Conservation (phyloP, 2,888 invertebrate species). For the Acrobasis repandana region DNA sequence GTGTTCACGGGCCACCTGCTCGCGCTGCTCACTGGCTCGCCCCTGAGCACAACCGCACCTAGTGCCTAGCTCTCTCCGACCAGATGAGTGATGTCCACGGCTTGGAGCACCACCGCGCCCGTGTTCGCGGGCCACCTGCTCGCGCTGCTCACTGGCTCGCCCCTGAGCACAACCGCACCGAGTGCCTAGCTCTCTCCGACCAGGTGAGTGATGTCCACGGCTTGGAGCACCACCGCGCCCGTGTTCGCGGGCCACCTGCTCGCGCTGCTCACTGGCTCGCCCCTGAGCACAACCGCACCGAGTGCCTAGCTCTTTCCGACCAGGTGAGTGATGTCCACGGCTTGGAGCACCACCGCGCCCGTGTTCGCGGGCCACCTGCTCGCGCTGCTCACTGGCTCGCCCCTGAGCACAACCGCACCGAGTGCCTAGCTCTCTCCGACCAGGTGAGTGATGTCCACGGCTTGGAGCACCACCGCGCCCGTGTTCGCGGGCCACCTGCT, state of each 20-base stretch:
- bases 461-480: conserved; percentile 74
- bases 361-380: conserved; percentile 84
- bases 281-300: conserved; percentile 44
- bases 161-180: conserved; percentile 44
- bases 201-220: conserved; percentile 41
- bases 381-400: conserved; percentile 84
- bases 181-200: conserved; percentile 41
- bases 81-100: conserved; percentile 41
- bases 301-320: conserved; percentile 41
- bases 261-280: conserved; percentile 84
- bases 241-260: conserved; percentile 84
- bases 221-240: conserved; percentile 74
- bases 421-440: conserved; percentile 41
- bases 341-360: conserved; percentile 74
- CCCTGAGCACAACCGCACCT: conserved; percentile 44
- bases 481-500: conserved; percentile 84
- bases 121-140: conserved; percentile 84
- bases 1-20: conserved; percentile 84
- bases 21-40: conserved; percentile 84
- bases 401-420: conserved; percentile 44
- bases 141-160: conserved; percentile 84
- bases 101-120: conserved; percentile 74
- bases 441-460: conserved; percentile 41
- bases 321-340: conserved; percentile 41
- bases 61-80: conserved; percentile 41